Evolutionary conservation across 1,140 invertebrate species (phyloP), one percentile per base, ranked within the genome.

Genomic region (Rhyzopertha dominica): DNA sequence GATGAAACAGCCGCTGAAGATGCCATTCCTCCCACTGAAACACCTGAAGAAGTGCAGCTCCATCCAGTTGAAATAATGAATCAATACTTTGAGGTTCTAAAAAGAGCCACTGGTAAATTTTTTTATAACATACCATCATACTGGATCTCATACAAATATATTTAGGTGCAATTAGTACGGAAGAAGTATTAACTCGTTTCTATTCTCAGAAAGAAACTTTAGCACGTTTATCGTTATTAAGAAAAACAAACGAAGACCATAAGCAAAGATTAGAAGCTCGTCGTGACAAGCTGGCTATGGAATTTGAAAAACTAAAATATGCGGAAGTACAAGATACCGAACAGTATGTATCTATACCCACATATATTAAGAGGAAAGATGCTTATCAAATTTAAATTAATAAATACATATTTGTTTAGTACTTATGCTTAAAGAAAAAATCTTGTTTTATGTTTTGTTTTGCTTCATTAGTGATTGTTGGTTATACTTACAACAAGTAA

Each of bases 251-350:
- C 0, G 86, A 89, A 58, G 71, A 78, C 8, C 80, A 88, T 55
- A 90, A 90, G 58, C 73, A 78, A 28, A 62, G 68, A 18, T 58
- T 88, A 28, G 85, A 88, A 63, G 75, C 72, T 18, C 75, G 74
- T n/a, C 75, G 81, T 38, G 80, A 86, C 31, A 66, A 73, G 2
- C 65, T 87, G n/a, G 73, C 74, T 40, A 72, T 72, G 0, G 79
- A 87, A 63, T 70, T 89, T 17, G 85, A 89, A 54, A 76, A 76
- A 20, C 80, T 79, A 26, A 88, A 86, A 64, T 88, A 86, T 64
- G 81, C 83, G 0, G 83, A 87, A 54, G 80, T 80, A 3, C 85
- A 84, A 62, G 82, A 86, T 50, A 80, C 79, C 45, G 84, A 88
- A 73, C 77, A 82, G 85, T 87, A 67, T 74, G 77, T n/a, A n/a